Percentiles rank a stretch among this genome's conserved stretches.
Conservation (phyloP, 2,888 invertebrate genomes). For the Dolomedes plantarius region DNA sequence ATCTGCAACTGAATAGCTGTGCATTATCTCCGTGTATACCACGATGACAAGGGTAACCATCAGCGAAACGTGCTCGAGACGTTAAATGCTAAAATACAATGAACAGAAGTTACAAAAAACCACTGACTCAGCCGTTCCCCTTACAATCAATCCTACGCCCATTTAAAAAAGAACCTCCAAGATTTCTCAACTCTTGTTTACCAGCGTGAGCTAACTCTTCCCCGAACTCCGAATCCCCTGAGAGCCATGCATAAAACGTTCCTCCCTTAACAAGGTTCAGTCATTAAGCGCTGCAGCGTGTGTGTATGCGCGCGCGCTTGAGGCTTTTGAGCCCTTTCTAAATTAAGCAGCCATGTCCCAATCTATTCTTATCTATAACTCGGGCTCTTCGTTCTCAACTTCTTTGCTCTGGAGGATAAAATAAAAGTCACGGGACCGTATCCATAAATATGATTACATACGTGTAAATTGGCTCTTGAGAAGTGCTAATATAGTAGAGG, state of each 20-base stretch:
- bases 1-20: too few relatives aligned
- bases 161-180: neutral
- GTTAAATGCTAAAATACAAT: too few relatives aligned
- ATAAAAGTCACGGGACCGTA: conserved; percentile 56
- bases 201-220: neutral
- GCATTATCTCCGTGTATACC: too few relatives aligned
- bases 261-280: neutral
- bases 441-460: conserved; percentile 71
- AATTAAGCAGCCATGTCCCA: conserved; percentile 59
- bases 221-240: neutral
- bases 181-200: neutral
- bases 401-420: conserved; percentile 33
- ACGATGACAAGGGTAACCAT: too few relatives aligned
- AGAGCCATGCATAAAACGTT: neutral
- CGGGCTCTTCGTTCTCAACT: conserved; percentile 34
- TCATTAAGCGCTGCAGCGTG: neutral
- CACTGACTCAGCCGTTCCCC: neutral
- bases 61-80: too few relatives aligned
- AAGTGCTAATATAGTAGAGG: conserved; percentile 47
- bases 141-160: neutral
- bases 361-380: conserved; percentile 64
- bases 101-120: neutral
- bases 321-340: conserved; percentile 18
- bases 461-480: conserved; percentile 56
- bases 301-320: neutral